These are phyloP conservation scores for Aldabrachelys gigantea DNA, from an alignment of 2,113 vertebrate species.

Conservation along the genomic window DNA sequence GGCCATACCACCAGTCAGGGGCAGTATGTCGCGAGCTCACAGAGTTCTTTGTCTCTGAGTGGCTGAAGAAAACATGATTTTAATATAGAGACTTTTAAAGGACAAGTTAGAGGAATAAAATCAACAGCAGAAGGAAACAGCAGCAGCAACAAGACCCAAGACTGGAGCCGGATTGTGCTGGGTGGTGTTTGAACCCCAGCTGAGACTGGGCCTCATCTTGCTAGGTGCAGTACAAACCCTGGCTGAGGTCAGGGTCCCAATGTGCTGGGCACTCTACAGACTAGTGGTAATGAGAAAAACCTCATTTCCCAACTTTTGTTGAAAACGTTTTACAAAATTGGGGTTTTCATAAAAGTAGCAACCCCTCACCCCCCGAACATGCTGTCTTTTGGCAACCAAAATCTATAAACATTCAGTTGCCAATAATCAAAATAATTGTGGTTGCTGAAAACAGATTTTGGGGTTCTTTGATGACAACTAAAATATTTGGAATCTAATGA, in stretches of 20 bases:
- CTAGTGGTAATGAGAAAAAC: background rate
- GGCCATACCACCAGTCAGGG: background rate
- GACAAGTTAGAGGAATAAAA: background rate
- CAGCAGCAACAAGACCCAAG: background rate
- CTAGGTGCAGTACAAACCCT: too few relatives aligned
- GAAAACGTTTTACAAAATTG: background rate
- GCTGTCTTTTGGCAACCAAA: conserved; percentile 33
- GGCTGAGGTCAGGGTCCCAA: background rate
- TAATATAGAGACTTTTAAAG: background rate
- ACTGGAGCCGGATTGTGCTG: background rate
- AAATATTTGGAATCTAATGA: too few relatives aligned
- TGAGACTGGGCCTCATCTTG: too few relatives aligned
- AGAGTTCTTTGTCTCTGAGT: background rate
- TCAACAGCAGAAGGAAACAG: background rate
- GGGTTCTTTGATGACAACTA: too few relatives aligned
- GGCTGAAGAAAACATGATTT: background rate
- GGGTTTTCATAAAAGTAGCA: conserved; percentile 10
- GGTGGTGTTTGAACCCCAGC: background rate
- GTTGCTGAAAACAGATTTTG: too few relatives aligned
- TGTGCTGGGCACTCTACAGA: background rate
- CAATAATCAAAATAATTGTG: background rate
- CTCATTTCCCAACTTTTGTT: background rate
- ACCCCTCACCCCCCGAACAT: rapidly evolving
- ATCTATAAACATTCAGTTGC: background rate
- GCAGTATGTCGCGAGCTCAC: too few relatives aligned